A percentile compares a stretch with the other conserved stretches of the same genome.
phyloP scores from a whole-genome alignment of 2,888 invertebrate species.

The Nomada ferruginata region DNA sequence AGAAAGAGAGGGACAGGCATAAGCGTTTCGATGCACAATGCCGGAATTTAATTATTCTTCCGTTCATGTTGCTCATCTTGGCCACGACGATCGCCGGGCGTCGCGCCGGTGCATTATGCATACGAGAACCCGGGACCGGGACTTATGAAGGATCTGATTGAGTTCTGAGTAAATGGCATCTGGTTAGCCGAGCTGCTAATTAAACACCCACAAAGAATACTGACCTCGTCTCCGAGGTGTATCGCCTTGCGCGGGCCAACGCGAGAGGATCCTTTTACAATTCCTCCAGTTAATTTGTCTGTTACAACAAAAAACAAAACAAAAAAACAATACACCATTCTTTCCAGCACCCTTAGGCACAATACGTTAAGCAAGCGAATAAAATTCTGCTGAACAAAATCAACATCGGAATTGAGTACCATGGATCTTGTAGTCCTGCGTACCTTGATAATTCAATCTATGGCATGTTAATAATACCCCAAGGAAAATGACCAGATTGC shows the following conservation, averaged over 20 bases:
- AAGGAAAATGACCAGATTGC: not conserved
- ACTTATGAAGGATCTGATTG: conserved; percentile 84
- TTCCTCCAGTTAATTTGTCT: conserved; percentile 9
- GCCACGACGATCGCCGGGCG: conserved; percentile 62
- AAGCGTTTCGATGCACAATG: conserved; percentile 60
- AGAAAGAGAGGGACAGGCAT: not conserved
- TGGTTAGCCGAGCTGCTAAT: conserved; percentile 82
- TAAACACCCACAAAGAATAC: conserved; percentile 78
- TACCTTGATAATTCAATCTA: not conserved
- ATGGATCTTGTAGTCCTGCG: not conserved
- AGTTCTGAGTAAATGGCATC: conserved; percentile 83
- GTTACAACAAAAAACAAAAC: not conserved
- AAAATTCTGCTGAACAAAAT: not conserved
- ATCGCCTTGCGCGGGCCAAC: conserved; percentile 21
- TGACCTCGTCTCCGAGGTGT: conserved; percentile 44
- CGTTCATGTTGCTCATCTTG: conserved; percentile 56
- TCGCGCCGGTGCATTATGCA: conserved; percentile 80
- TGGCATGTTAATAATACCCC: not conserved
- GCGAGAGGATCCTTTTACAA: not conserved
- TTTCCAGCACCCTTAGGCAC: not conserved
- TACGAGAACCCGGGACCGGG: conserved; percentile 73
- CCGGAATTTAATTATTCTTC: conserved; percentile 75
- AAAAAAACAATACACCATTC: too few species aligned
- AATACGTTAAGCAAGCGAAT: not conserved
- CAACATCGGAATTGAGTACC: not conserved